phyloP scores from a whole-genome alignment of 2,888 invertebrate genomes.

The Thera obeliscata region DNA sequence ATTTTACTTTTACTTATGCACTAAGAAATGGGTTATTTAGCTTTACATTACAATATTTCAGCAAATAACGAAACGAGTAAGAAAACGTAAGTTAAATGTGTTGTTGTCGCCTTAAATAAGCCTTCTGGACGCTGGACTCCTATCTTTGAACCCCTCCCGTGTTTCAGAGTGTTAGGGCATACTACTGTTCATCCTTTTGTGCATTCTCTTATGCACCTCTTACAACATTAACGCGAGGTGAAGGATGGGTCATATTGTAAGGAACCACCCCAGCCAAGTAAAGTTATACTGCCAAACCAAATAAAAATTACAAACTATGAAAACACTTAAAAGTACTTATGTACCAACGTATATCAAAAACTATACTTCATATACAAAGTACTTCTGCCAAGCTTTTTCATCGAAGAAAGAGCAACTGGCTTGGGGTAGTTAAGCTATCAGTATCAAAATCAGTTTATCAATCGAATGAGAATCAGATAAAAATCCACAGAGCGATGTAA shows the following conservation, averaged over 20 bases:
- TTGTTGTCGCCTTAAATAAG: background rate
- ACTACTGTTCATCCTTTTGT: no score
- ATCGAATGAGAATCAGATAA: slow-evolving; percentile 79
- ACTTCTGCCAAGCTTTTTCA: background rate
- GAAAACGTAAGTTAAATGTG: background rate
- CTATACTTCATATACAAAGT: background rate
- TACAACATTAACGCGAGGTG: no score
- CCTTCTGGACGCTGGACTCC: background rate
- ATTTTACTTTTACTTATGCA: slow-evolving; percentile 35
- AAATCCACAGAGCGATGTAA: slow-evolving; percentile 68
- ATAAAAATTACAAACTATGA: no score
- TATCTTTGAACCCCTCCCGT: no score
- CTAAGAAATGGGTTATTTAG: background rate
- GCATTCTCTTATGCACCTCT: no score
- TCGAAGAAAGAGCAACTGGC: slow-evolving; percentile 16
- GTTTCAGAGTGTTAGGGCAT: no score
- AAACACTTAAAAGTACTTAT: no score
- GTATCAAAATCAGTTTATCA: slow-evolving; percentile 70
- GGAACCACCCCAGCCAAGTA: no score
- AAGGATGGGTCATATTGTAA: no score
- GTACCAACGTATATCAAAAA: no score
- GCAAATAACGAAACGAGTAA: background rate
- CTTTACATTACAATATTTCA: background rate
- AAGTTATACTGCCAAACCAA: no score
- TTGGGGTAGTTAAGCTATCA: slow-evolving; percentile 51